These are phyloP conservation scores for Drosophila truncata DNA, from an alignment of 1,140 invertebrate species.

Conservation along the genomic window DNA sequence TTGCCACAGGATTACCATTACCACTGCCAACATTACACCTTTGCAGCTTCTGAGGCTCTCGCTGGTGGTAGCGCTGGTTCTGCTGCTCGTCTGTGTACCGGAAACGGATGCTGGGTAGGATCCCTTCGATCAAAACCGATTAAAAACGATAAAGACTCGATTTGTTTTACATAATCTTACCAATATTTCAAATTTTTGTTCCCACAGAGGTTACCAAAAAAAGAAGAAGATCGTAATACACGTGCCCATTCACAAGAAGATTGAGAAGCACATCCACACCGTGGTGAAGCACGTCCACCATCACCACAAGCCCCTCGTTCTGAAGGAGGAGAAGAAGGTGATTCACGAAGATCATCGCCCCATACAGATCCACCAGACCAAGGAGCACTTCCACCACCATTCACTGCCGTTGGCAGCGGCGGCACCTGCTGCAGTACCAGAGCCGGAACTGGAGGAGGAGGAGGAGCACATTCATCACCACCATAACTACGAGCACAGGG, in stretches of 20 bases:
- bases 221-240: constrained; percentile 84
- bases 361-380: constrained; percentile 76
- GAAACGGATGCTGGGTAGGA: constrained; percentile 70
- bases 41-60: constrained; percentile 64
- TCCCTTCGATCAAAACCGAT: not conserved
- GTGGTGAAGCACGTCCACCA: constrained; percentile 82
- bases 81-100: constrained; percentile 61
- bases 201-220: constrained; percentile 66
- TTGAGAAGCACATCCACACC: constrained; percentile 83
- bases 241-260: constrained; percentile 82
- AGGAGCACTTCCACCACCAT: constrained; percentile 80
- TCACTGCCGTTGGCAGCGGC: constrained; percentile 46
- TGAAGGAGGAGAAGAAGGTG: constrained; percentile 83
- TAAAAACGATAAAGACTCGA: not conserved
- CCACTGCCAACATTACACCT: not conserved
- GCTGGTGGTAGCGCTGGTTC: constrained; percentile 56
- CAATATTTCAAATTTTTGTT: constrained; percentile 1
- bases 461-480: constrained; percentile 82
- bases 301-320: constrained; percentile 83
- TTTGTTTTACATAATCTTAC: not conserved
- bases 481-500: constrained; percentile 80
- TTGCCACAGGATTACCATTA: constrained; percentile 11
- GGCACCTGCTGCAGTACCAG: constrained; percentile 10
- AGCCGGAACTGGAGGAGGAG: constrained; percentile 59
- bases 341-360: constrained; percentile 80